Percentiles rank a stretch among this genome's conserved stretches.
These are phyloP conservation scores for Oscheius onirici DNA, from an alignment of 2,888 invertebrate genomes.

Conservation along the genomic window DNA sequence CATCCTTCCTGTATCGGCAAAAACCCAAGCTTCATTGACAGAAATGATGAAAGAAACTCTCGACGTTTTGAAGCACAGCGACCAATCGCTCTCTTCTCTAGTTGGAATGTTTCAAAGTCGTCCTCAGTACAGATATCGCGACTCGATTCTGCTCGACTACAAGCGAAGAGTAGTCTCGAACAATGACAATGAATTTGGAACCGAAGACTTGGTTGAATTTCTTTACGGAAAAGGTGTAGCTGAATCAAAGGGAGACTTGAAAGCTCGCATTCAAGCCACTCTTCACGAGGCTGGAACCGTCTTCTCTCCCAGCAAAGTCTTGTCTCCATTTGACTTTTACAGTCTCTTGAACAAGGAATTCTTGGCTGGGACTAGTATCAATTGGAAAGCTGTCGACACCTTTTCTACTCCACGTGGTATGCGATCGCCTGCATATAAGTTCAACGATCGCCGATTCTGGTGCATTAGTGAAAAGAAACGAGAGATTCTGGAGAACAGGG, in stretches of 20 bases:
- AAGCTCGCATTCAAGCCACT: neutral
- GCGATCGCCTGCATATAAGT: neutral
- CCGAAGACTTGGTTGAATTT: neutral
- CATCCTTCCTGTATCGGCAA: conserved; percentile 51
- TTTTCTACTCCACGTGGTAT: neutral
- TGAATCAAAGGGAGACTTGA: neutral
- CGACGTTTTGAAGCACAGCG: conserved; percentile 26
- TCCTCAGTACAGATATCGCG: conserved; percentile 38
- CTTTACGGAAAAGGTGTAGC: conserved; percentile 14
- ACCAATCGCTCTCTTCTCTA: conserved; percentile 8
- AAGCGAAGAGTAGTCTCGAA: conserved; percentile 32
- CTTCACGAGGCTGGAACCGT: neutral
- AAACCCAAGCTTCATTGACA: conserved; percentile 27
- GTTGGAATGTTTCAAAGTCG: conserved; percentile 29
- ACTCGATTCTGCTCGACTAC: conserved; percentile 37
- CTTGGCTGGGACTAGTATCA: conserved; percentile 6
- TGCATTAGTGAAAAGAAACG: conserved; percentile 11
- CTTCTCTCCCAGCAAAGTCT: neutral
- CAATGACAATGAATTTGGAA: neutral
- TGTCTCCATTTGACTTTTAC: conserved; percentile 9
- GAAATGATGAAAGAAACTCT: conserved; percentile 31
- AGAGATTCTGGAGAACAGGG: neutral
- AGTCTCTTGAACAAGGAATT: neutral
- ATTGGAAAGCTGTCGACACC: conserved; percentile 24
- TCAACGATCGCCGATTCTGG: conserved; percentile 24